These are phyloP conservation scores for Vanacampus margaritifer DNA, from an alignment of 2,113 vertebrate species.

Conservation along the genomic window DNA sequence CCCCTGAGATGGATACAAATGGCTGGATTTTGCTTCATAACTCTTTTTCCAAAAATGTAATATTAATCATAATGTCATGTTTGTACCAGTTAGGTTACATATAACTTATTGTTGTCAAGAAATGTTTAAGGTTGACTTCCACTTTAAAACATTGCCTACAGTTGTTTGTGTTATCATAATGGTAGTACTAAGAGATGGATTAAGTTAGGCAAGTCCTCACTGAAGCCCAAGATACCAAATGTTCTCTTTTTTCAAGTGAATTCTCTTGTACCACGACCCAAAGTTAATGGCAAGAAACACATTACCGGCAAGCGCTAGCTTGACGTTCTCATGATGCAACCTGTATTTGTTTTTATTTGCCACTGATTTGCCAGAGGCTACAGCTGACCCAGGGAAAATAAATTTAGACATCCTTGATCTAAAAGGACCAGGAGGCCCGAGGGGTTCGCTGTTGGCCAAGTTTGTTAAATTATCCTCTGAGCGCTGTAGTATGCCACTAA, in stretches of 20 bases:
- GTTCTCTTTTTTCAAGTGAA: neutral
- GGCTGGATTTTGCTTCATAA: too few species aligned
- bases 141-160: too few species aligned
- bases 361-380: neutral
- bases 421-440: constrained; percentile 28
- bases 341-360: neutral
- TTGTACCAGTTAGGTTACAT: too few species aligned
- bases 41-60: too few species aligned
- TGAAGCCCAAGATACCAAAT: too few species aligned
- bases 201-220: too few species aligned
- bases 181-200: too few species aligned
- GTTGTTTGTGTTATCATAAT: too few species aligned
- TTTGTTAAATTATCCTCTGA: constrained; percentile 28
- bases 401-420: neutral
- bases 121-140: too few species aligned
- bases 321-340: neutral
- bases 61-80: too few species aligned
- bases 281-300: neutral
- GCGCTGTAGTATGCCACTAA: constrained; percentile 16
- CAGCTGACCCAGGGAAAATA: neutral
- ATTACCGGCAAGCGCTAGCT: neutral
- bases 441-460: constrained; percentile 34
- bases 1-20: too few species aligned
- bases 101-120: too few species aligned
- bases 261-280: constrained; percentile 8